These are phyloP conservation scores for Ibidorhyncha struthersii DNA, from an alignment of 2,113 vertebrate species.

Conservation along the genomic window DNA sequence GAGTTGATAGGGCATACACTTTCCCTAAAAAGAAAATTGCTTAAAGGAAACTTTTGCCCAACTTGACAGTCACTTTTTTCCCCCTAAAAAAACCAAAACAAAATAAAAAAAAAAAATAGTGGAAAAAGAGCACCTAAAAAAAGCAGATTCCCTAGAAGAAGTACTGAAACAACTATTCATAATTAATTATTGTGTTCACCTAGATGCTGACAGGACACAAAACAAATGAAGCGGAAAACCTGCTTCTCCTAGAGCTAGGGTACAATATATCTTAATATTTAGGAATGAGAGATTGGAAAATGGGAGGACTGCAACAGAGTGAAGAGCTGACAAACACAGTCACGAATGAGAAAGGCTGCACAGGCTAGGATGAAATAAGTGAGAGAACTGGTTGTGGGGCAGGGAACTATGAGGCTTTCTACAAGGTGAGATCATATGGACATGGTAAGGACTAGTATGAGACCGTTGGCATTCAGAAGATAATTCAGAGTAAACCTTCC, in stretches of 20 bases:
- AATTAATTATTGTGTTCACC: slow-evolving; percentile 57
- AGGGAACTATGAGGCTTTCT: not conserved
- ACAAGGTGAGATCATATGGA: not conserved
- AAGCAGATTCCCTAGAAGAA: not conserved
- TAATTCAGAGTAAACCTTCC: not conserved
- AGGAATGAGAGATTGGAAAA: not conserved
- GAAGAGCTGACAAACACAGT: slow-evolving; percentile 3
- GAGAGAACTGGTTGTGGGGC: not conserved
- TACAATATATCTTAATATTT: slow-evolving; percentile 55
- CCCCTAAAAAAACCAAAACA: not conserved
- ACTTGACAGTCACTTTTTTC: not conserved
- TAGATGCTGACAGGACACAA: slow-evolving; percentile 44
- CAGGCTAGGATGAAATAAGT: not conserved
- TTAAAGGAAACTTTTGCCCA: not conserved
- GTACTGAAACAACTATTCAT: slow-evolving; percentile 28
- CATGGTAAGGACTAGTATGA: not conserved
- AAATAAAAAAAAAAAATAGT: too few species aligned
- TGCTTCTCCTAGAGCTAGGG: slow-evolving; percentile 33
- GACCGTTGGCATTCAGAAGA: not conserved
- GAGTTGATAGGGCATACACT: not conserved
- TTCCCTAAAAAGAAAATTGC: not conserved
- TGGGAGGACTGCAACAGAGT: not conserved
- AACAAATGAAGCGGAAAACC: slow-evolving; percentile 55
- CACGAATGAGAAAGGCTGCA: not conserved
- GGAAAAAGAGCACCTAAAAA: not conserved